Evolutionary conservation across 2,797 vertebrate genomes (phyloP).

Genomic region (Liasis olivaceus): DNA sequence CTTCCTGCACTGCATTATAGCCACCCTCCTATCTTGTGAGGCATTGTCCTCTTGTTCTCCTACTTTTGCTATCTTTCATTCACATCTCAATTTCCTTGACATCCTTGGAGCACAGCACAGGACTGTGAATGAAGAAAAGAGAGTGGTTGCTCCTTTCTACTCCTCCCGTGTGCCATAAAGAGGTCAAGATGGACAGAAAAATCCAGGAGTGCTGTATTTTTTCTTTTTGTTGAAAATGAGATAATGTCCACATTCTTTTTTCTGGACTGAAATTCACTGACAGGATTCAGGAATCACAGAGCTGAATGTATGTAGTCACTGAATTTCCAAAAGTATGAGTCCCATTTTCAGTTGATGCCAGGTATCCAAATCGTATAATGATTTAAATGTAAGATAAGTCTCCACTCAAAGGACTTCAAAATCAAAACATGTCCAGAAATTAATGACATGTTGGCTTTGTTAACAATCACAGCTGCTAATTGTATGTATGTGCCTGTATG

Average conservation of each 20-base stretch:
- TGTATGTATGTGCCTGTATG: neutral
- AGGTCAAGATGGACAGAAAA: too few species aligned
- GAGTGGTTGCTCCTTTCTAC: too few species aligned
- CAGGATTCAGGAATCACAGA: neutral
- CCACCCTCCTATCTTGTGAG: too few species aligned
- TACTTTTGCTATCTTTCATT: neutral
- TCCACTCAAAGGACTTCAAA: neutral
- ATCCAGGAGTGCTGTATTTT: too few species aligned
- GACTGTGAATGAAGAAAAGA: too few species aligned
- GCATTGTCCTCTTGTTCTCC: too few species aligned
- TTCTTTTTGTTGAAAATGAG: too few species aligned
- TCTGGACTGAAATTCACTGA: too few species aligned
- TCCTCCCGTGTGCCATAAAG: too few species aligned
- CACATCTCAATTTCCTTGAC: neutral
- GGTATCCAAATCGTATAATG: neutral
- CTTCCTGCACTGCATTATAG: neutral
- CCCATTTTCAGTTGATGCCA: neutral
- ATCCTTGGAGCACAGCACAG: too few species aligned
- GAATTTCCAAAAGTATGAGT: neutral
- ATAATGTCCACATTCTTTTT: neutral
- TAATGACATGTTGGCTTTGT: neutral
- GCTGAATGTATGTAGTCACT: neutral
- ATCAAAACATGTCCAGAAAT: neutral
- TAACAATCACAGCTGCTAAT: neutral
- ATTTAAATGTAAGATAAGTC: neutral